These are phyloP conservation scores for Etheostoma perlongum DNA, from an alignment of 2,797 vertebrate species.

Conservation along the genomic window DNA sequence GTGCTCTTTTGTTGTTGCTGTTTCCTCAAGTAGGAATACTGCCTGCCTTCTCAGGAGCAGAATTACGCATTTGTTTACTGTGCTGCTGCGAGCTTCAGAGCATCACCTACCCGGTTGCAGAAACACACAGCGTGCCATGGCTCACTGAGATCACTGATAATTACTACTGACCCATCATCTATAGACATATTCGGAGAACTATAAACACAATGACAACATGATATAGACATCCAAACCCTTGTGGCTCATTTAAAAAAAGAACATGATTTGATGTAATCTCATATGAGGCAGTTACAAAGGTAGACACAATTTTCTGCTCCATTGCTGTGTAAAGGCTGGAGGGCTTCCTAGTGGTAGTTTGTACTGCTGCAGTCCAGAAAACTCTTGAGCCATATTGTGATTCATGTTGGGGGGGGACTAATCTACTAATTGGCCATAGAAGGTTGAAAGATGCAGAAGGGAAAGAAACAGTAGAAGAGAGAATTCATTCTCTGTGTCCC, in stretches of 20 bases:
- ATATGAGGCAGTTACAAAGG: constrained; percentile 18
- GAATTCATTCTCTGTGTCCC: constrained; percentile 37
- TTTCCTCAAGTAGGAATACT: constrained; percentile 71
- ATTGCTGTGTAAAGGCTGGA: constrained; percentile 47
- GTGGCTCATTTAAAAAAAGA: constrained; percentile 53
- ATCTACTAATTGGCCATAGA: constrained; percentile 78
- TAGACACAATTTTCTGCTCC: constrained; percentile 42
- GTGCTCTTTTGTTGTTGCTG: constrained; percentile 77
- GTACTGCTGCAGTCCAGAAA: constrained; percentile 53
- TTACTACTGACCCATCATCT: constrained; percentile 46
- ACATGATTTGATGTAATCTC: constrained; percentile 50
- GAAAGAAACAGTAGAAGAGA: constrained; percentile 24
- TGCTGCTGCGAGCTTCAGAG: constrained; percentile 46
- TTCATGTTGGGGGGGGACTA: constrained; percentile 53
- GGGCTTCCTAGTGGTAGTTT: constrained; percentile 35
- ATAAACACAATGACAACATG: constrained; percentile 43
- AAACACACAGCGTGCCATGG: constrained; percentile 33
- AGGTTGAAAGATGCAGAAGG: constrained; percentile 49
- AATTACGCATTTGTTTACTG: constrained; percentile 62
- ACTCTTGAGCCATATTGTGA: constrained; percentile 64
- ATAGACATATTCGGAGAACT: constrained; percentile 39
- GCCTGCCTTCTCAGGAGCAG: constrained; percentile 58
- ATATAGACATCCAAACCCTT: constrained; percentile 32
- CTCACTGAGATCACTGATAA: constrained; percentile 27
- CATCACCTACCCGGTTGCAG: constrained; percentile 41